Evolutionary conservation across 2,888 invertebrate genomes (phyloP), one percentile per base, ranked within the genome.

Genomic region (Orthosia gracilis): DNA sequence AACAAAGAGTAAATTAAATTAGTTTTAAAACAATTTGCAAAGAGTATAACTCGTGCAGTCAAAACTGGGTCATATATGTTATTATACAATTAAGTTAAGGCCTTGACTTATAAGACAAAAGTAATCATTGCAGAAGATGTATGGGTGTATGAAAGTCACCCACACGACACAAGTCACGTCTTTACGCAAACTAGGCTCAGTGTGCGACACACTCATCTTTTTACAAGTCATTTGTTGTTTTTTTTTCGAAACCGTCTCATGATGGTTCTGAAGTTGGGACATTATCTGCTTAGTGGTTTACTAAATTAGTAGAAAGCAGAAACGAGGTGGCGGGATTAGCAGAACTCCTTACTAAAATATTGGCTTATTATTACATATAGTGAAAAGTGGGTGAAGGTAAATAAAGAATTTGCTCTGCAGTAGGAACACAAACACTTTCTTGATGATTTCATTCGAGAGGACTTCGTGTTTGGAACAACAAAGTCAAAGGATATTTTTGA

Each of bases 81-180:
- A 52, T 69, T 71, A 62, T 65, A 69, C 67, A 76, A 79, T 73
- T 85, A 82, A 66, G 69, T 55, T 40, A 31, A 71, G 71, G 68
- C 90, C 90, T 90, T 89, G 90, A 67, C n/a, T 64, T 7, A 50
- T 70, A 49, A 78, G 83, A 88, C 88, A 89, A 87, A 83, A 85
- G 80, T 75, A 82, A 74, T 85, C 79, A 81, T 89, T 87, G 80
- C 84, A 76, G 84, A 85, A 85, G 80, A 85, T 76, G 82, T 50
- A 81, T 84, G 84, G 80, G 80, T 78, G 68, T 63, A 72, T 72
- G 78, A 79, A 59, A 84, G 49, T 61, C 61, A 52, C 58, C 52
- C 52, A 31, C 64, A 64, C n/a, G 31, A 68, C 9, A 21, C 18
- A 18, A 26, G 21, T 47, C 65, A 66, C 17, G 4, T 4, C 9